Percentiles rank a stretch among this genome's conserved stretches.
These are phyloP conservation scores for Allacma fusca DNA, from an alignment of 2,888 invertebrate genomes.

Conservation along the genomic window DNA sequence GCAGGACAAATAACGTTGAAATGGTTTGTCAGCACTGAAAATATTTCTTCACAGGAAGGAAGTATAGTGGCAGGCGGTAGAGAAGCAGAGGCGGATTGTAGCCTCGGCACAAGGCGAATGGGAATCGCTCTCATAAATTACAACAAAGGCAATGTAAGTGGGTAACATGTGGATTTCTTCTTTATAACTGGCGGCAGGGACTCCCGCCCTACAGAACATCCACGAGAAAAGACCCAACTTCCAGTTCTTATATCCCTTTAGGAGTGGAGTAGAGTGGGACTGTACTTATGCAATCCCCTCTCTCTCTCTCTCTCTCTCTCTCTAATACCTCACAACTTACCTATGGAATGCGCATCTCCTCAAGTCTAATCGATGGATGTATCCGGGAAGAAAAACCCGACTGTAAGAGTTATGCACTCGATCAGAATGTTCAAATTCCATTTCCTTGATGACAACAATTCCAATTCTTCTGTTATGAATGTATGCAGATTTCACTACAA, in stretches of 20 bases:
- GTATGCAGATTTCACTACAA: too few species aligned
- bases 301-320: too few species aligned
- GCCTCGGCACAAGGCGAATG: constrained; percentile 27
- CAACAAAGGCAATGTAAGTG: constrained; percentile 38
- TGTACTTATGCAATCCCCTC: too few species aligned
- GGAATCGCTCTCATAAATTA: constrained; percentile 42
- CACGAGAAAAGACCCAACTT: neutral
- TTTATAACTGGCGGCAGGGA: constrained; percentile 27
- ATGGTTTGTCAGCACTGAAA: constrained; percentile 42
- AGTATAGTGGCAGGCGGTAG: constrained; percentile 35
- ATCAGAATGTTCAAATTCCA: too few species aligned
- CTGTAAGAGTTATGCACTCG: too few species aligned
- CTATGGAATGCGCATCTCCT: too few species aligned
- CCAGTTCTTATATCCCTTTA: neutral
- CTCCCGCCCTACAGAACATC: neutral
- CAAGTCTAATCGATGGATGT: too few species aligned
- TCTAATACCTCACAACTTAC: too few species aligned
- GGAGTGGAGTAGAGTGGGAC: too few species aligned
- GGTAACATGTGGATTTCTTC: constrained; percentile 35
- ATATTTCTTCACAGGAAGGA: constrained; percentile 43
- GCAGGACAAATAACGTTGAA: constrained; percentile 41
- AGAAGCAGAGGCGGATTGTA: constrained; percentile 14
- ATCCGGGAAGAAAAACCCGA: too few species aligned
- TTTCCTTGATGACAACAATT: too few species aligned
- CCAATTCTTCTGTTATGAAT: too few species aligned